Evolutionary conservation across 2,113 vertebrate species (phyloP), one percentile per base, ranked within the genome.

Genomic region (Cheilinus undulatus): DNA sequence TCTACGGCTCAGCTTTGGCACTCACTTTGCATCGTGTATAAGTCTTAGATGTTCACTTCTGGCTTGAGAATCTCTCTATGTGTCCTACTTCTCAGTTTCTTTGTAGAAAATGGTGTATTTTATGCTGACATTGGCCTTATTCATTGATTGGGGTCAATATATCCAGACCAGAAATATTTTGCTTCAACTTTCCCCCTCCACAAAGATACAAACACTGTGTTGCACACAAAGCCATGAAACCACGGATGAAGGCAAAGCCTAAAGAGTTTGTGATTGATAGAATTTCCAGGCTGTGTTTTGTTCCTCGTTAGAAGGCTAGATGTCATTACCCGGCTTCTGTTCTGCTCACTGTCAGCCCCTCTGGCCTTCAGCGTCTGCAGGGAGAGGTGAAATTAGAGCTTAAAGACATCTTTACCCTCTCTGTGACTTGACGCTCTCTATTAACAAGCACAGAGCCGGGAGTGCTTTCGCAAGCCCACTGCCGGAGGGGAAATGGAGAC

Each of bases 381-480:
- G 72, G 83, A 85, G 62, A 81, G 63, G 73, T 75, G 63, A 73
- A 86, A 86, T 91, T 87, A 89, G 36, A 84, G 83, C 78, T 85
- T 85, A 87, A 88, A 88, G 86, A 77, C 83, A 86, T 91, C 65
- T 88, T 88, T 89, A 86, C 78, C 86, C 89, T 83, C 59, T 58
- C 69, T 46, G 72, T 88, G 88, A 90, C 89, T 85, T 87, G 50
- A 84, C 72, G 62, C 73, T 83, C 64, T 61, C 60, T 84, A 62
- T 63, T 73, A 70, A 69, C 59, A 36, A 80, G 68, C 57, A 15
- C 28, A 69, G 57, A 71, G 76, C 73, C 27, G 43, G 11, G 45
- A 42, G 54, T 24, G 28, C 12, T 3, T 34, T 73, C 62, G 61
- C 48, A 61, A 62, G 32, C 24, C 45, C 20, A 24, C 52, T 71